Evolutionary conservation across 2,888 invertebrate species (phyloP).

Genomic region (Platerodrilus igneus): DNA sequence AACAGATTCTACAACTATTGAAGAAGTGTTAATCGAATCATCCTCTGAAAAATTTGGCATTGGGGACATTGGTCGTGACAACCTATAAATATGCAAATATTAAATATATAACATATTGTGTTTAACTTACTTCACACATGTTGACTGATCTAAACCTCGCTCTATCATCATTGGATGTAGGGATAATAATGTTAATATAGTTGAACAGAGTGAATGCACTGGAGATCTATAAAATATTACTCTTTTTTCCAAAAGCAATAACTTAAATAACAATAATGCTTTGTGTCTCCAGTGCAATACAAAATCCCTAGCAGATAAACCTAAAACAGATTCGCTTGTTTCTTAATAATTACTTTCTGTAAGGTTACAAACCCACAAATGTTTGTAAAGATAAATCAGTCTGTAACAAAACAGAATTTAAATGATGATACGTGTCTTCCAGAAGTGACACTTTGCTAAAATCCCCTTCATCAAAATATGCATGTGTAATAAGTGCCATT

Average conservation of each 20-base stretch:
- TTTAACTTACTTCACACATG: constrained; percentile 66
- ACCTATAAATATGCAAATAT: constrained; percentile 46
- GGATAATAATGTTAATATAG: constrained; percentile 83
- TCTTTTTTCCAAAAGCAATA: constrained; percentile 81
- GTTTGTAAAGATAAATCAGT: constrained; percentile 60
- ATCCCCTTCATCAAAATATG: constrained; percentile 94
- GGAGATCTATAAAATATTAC: constrained; percentile 92
- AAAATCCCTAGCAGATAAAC: constrained; percentile 75
- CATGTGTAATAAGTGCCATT: constrained; percentile 92
- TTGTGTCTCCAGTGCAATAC: constrained; percentile 87
- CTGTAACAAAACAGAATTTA: constrained; percentile 75
- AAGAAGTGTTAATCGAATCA: constrained; percentile 36
- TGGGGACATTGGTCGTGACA: constrained; percentile 68
- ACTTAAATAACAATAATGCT: constrained; percentile 85
- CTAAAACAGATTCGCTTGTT: constrained; percentile 58
- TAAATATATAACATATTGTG: not conserved
- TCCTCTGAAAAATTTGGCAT: constrained; percentile 61
- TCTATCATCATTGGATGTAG: constrained; percentile 87
- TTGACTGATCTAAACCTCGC: constrained; percentile 74
- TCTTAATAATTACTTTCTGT: constrained; percentile 4
- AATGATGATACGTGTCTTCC: constrained; percentile 87
- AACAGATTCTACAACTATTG: constrained; percentile 3
- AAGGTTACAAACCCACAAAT: constrained; percentile 58
- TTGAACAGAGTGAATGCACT: constrained; percentile 81
- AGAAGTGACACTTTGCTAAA: constrained; percentile 83